Percentiles rank a stretch among this genome's conserved stretches.
These are phyloP conservation scores for Sinonovacula constricta DNA, from an alignment of 1,140 invertebrate species.

Conservation along the genomic window DNA sequence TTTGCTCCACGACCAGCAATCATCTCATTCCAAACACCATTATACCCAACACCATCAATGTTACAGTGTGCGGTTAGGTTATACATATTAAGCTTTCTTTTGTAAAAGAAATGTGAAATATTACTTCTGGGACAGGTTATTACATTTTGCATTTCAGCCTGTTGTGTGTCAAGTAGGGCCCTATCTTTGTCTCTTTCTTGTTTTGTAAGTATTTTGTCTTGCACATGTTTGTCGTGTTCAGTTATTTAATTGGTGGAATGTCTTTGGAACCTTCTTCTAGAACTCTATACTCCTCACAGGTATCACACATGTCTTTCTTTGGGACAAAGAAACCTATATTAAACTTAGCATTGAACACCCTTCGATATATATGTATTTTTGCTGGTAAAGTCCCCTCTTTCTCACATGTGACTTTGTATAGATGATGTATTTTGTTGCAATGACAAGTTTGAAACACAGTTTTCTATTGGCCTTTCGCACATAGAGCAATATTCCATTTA, in stretches of 20 bases:
- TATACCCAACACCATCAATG: constrained; percentile 46
- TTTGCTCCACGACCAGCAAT: constrained; percentile 53
- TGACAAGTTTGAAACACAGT: neutral
- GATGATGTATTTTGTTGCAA: constrained; percentile 13
- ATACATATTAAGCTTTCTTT: constrained; percentile 40
- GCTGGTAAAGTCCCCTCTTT: constrained; percentile 6
- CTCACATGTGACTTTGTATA: constrained; percentile 33
- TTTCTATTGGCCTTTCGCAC: neutral
- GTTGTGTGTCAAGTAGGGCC: neutral
- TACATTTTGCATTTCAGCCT: constrained; percentile 47
- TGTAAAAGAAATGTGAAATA: constrained; percentile 48
- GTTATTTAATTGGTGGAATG: neutral
- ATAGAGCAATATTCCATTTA: no score
- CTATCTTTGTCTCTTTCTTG: constrained; percentile 40
- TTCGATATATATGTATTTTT: constrained; percentile 43
- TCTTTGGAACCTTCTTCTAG: neutral
- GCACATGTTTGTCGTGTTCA: constrained; percentile 17
- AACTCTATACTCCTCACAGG: constrained; percentile 33
- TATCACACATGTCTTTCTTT: constrained; percentile 41
- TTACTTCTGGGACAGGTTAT: constrained; percentile 34
- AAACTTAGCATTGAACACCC: constrained; percentile 49
- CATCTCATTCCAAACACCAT: no score
- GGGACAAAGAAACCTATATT: constrained; percentile 52
- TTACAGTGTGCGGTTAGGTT: constrained; percentile 55
- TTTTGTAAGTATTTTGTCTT: constrained; percentile 29